Conservation (phyloP, 2,797 vertebrate genomes). For the Monodelphis domestica region DNA sequence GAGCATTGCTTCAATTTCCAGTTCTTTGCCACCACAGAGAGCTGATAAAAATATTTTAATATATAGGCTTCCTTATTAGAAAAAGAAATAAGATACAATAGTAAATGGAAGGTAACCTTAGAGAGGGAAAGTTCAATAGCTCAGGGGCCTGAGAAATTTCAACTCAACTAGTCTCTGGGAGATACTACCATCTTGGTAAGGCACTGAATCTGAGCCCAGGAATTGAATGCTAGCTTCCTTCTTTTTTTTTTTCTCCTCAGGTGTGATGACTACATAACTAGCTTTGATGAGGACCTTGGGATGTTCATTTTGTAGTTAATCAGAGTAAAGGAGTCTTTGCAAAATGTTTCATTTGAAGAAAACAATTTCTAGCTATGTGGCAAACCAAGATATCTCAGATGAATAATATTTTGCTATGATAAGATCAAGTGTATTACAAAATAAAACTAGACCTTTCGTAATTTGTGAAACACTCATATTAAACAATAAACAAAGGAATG, state of each 20-base stretch:
- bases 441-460: background rate
- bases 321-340: background rate
- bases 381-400: background rate
- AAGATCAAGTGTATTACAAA: background rate
- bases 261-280: background rate
- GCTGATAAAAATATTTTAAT: no score
- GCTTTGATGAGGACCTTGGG: background rate
- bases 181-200: background rate
- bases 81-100: background rate
- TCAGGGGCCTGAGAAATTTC: background rate
- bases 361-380: background rate
- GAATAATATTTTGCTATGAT: background rate
- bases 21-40: no score
- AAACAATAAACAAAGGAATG: no score
- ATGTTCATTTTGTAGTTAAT: background rate
- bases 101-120: background rate
- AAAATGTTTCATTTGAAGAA: background rate
- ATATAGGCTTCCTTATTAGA: no score
- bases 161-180: background rate
- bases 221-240: background rate
- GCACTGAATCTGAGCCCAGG: background rate
- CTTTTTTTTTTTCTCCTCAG: background rate
- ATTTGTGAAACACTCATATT: no score
- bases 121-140: background rate
- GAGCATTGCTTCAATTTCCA: no score